Evolutionary conservation across 2,113 vertebrate species (phyloP), one percentile per base, ranked within the genome.

Genomic region (Solea solea): DNA sequence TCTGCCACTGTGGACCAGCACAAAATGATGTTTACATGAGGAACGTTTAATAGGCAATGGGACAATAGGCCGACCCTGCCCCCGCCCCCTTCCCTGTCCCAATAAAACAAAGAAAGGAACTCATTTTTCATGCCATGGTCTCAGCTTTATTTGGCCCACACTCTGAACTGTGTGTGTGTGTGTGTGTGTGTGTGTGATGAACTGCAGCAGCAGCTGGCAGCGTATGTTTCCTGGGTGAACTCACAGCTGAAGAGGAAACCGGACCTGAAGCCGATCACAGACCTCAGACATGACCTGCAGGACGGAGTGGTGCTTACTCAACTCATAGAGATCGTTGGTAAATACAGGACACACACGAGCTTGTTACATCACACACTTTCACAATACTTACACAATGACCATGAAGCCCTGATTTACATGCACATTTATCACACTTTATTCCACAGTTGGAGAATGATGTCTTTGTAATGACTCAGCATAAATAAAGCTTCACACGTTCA

Each of bases 141-240:
- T 53, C 53, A 63, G 57, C 39, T 25, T 74, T n/a, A 2, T 75
- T 59, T 75, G 64, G n/a, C 58, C 73, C 73, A 49, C 25, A 46
- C 39, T 55, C 66, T 80, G 51, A 86, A 10, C 62, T 44, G 16
- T 66, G 64, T 57, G 64, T 64, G 54, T 54, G 8, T 56, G 49
- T 77, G 54, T 44, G 0, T 64, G 21, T 64, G 14, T 70, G 0
- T 69, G 60, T 75, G 80, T 51, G 44, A 60, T 56, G 56, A n/a
- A 16, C 62, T 85, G 66, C 93, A 99, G 98, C 97, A 98, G 82
- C 98, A 99, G 59, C 90, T 99, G 60, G 95, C 95, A 86, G 94
- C 97, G 0, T 99, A 99, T 0, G 94, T 98, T 82, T 95, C 96
- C 90, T 99, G 98, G 98, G 97, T 99, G 90, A 99, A 99, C 15